Percentiles rank a stretch among this genome's conserved stretches.
phyloP scores from a whole-genome alignment of 2,888 invertebrate species.

The Parnassius mnemosyne region DNA sequence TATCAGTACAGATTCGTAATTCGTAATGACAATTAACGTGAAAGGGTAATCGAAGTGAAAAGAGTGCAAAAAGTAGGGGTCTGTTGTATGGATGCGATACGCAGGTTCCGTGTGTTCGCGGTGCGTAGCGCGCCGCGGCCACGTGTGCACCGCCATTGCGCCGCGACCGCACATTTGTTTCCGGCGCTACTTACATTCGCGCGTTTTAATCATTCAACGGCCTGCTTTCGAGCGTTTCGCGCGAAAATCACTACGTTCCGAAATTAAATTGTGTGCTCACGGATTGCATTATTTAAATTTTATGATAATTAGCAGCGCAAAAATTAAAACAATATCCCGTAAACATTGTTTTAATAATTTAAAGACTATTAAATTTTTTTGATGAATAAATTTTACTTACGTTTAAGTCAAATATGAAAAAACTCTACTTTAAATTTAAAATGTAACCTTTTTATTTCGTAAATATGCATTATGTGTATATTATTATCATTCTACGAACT shows the following conservation, averaged over 20 bases:
- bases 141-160: constrained; percentile 19
- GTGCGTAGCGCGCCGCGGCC: constrained; percentile 9
- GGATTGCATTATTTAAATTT: constrained; percentile 13
- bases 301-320: constrained; percentile 11
- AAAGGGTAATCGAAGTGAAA: background rate
- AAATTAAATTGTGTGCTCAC: constrained; percentile 16
- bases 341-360: background rate
- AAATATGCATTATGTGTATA: no score
- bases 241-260: constrained; percentile 1
- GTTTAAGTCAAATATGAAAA: no score
- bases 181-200: constrained; percentile 18
- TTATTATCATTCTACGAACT: no score
- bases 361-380: no score
- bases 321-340: background rate
- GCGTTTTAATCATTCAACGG: constrained; percentile 23
- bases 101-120: constrained; percentile 19
- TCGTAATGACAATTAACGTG: background rate
- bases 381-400: no score
- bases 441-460: no score
- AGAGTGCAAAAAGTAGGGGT: constrained; percentile 12
- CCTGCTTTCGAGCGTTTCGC: constrained; percentile 7
- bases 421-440: no score
- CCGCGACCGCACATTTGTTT: constrained; percentile 21
- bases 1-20: no score
- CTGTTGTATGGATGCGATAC: constrained; percentile 6